Evolutionary conservation across 2,888 invertebrate genomes (phyloP).

Genomic region (Heterodera filipjevi): DNA sequence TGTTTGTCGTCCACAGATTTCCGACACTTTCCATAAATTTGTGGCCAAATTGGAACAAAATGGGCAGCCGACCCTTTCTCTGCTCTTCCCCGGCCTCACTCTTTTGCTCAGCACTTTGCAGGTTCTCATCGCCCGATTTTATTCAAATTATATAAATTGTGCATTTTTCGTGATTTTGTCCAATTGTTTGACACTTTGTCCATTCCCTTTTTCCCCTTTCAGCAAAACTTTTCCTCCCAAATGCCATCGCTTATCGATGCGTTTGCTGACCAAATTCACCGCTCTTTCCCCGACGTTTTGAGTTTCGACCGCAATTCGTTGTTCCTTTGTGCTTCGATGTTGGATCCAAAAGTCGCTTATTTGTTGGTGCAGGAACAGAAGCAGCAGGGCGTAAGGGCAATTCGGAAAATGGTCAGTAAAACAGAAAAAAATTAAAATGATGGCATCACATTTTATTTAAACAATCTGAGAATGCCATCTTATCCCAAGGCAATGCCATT

Average conservation of each 20-base stretch:
- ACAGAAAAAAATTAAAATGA: neutral
- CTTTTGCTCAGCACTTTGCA: slow-evolving; percentile 7
- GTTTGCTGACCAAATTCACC: neutral
- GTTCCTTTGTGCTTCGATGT: slow-evolving; percentile 6
- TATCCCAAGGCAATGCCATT: no score
- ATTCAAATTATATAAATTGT: neutral
- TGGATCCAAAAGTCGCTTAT: slow-evolving; percentile 13
- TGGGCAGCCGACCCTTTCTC: neutral
- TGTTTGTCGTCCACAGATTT: neutral
- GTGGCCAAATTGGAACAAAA: slow-evolving; percentile 6
- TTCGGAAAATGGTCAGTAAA: neutral
- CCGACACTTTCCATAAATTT: slow-evolving; percentile 12
- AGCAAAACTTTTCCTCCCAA: slow-evolving; percentile 15
- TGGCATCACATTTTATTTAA: no score
- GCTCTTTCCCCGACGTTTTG: neutral
- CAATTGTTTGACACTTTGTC: neutral
- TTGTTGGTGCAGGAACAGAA: slow-evolving; percentile 10
- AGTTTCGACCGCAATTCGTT: neutral
- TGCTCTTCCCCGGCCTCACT: slow-evolving; percentile 3
- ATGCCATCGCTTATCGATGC: neutral
- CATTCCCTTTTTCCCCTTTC: neutral
- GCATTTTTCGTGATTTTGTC: neutral
- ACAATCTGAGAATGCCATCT: no score
- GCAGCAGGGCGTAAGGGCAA: neutral
- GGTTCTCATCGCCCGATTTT: neutral